A percentile compares a stretch with the other conserved stretches of the same genome.
Conservation (phyloP, 2,888 invertebrate genomes). For the Aphodius sticticus region DNA sequence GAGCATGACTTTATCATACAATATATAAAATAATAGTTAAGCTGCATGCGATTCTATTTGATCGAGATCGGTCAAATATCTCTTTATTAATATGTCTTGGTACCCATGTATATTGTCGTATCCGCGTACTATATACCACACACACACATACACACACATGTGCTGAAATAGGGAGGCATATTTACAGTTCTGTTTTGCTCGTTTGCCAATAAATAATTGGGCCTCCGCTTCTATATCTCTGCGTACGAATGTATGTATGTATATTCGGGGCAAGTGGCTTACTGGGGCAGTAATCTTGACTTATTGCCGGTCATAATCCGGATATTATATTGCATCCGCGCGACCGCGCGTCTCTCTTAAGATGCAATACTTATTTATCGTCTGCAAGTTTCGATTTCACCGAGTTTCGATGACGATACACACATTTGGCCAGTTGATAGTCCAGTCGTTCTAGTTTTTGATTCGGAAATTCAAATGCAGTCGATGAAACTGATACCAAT, state of each 20-base stretch:
- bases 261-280: neutral
- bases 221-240: neutral
- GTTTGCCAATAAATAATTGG: neutral
- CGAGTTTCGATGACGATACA: neutral
- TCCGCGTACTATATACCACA: neutral
- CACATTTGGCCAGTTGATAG: neutral
- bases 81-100: too few relatives aligned
- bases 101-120: neutral
- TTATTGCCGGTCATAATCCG: neutral
- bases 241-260: neutral
- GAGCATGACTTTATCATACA: too few relatives aligned
- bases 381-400: neutral
- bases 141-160: neutral
- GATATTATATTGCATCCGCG: neutral
- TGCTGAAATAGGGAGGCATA: neutral
- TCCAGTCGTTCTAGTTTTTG: too few relatives aligned
- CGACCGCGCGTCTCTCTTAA: neutral
- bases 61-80: too few relatives aligned
- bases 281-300: neutral
- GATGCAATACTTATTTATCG: neutral
- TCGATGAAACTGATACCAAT: too few relatives aligned
- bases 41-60: too few relatives aligned
- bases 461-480: too few relatives aligned
- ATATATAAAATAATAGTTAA: too few relatives aligned
- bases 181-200: neutral